Evolutionary conservation across 2,797 vertebrate genomes (phyloP).

Genomic region (Anas bahamensis): DNA sequence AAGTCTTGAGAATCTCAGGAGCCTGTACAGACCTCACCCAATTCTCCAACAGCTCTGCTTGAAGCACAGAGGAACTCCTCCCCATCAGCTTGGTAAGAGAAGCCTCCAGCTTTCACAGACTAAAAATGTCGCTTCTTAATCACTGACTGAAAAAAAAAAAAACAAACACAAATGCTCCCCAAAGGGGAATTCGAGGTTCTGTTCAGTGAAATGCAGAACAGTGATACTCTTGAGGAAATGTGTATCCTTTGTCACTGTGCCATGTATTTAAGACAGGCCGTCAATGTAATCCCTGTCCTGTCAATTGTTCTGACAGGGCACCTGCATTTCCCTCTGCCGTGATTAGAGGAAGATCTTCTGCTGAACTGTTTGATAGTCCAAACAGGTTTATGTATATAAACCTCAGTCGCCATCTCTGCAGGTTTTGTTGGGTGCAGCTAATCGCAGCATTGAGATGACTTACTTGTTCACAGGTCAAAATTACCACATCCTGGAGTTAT

Average conservation of each 20-base stretch:
- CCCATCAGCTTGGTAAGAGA: background rate
- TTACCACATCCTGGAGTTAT: background rate
- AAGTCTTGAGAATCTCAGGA: background rate
- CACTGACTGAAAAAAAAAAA: background rate
- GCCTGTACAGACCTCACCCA: background rate
- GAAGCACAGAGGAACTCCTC: background rate
- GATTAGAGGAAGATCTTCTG: background rate
- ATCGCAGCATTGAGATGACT: background rate
- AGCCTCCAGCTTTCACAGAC: background rate
- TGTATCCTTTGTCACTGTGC: conserved; percentile 32
- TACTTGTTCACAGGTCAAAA: background rate
- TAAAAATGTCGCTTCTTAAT: background rate
- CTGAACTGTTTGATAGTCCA: background rate
- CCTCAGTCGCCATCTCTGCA: background rate
- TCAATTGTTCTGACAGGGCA: conserved; percentile 7
- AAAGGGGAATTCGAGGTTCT: background rate
- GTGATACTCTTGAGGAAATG: conserved; percentile 23
- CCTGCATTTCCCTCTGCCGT: background rate
- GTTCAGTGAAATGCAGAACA: background rate
- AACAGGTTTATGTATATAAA: background rate
- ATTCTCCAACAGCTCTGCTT: background rate
- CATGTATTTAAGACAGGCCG: background rate
- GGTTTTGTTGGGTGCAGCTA: background rate
- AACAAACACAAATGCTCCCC: background rate
- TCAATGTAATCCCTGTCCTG: conserved; percentile 19